phyloP scores from a whole-genome alignment of 92 coral and sea anemone species.

The Porites lobata region DNA sequence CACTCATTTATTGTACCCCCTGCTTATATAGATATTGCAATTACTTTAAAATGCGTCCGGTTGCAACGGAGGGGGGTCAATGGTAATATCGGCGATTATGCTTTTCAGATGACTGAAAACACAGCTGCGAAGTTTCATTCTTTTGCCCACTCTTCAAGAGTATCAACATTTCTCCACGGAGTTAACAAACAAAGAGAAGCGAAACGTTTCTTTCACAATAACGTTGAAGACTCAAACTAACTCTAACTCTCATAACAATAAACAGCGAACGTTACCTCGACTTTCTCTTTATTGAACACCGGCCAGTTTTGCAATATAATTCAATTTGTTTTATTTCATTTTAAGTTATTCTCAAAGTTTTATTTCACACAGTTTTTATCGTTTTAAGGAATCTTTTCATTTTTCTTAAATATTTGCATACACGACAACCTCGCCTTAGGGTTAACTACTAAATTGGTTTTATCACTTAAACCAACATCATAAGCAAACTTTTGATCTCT shows the following conservation, averaged over 20 bases:
- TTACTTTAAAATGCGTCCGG: conserved; percentile 1
- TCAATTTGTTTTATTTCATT: background rate
- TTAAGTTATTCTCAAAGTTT: background rate
- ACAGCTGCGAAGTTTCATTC: background rate
- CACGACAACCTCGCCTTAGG: conserved; percentile 9
- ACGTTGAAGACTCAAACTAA: too few relatives aligned
- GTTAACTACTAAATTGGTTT: conserved; percentile 1
- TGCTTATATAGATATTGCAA: background rate
- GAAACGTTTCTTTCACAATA: too few relatives aligned
- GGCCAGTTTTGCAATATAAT: too few relatives aligned
- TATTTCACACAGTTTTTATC: too few relatives aligned
- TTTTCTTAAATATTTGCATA: background rate
- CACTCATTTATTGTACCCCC: conserved; percentile 21
- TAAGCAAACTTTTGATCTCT: background rate
- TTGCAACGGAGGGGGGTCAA: conserved; percentile 15
- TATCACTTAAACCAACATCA: background rate
- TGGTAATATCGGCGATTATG: background rate
- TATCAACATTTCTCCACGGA: background rate
- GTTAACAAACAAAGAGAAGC: background rate
- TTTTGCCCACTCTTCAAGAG: background rate
- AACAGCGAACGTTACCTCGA: too few relatives aligned
- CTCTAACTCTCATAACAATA: too few relatives aligned
- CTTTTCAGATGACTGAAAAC: background rate
- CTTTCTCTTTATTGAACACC: too few relatives aligned
- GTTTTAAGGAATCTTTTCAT: conserved; percentile 5